Conservation (phyloP, 1,140 invertebrate species). For the Helicoverpa zea region DNA sequence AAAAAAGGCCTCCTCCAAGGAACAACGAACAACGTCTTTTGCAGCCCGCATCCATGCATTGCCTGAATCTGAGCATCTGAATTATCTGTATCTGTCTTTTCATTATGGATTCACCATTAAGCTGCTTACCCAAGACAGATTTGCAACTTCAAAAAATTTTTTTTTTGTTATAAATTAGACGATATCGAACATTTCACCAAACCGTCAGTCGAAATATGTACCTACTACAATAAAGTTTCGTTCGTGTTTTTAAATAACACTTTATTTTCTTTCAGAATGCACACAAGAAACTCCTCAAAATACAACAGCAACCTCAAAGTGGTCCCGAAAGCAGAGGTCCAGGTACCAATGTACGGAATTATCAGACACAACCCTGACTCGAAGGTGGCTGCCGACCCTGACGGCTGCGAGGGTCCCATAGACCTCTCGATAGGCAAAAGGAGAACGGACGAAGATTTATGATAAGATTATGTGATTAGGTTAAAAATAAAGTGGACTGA, state of each 20-base stretch:
- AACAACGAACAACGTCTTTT: too few relatives aligned
- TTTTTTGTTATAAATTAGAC: not conserved
- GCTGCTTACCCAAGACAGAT: too few relatives aligned
- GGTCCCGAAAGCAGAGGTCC: constrained; percentile 13
- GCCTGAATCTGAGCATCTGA: too few relatives aligned
- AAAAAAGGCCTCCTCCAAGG: too few relatives aligned
- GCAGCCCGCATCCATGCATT: too few relatives aligned
- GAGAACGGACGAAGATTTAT: constrained; percentile 46
- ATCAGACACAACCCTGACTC: constrained; percentile 57
- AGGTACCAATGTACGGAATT: constrained; percentile 69
- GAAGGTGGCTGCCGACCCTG: constrained; percentile 20
- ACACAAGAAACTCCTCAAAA: constrained; percentile 60
- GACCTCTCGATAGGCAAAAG: constrained; percentile 70
- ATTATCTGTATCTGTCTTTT: too few relatives aligned
- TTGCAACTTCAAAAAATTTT: too few relatives aligned
- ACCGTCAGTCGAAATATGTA: too few relatives aligned
- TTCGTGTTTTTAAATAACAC: too few relatives aligned
- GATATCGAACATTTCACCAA: constrained; percentile 10
- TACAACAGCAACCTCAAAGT: constrained; percentile 44
- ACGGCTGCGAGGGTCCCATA: constrained; percentile 66
- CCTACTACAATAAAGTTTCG: too few relatives aligned
- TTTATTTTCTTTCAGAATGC: constrained; percentile 58
- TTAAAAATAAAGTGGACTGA: constrained; percentile 3
- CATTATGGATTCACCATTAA: too few relatives aligned
- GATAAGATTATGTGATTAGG: constrained; percentile 15